Evolutionary conservation across 1,140 invertebrate species (phyloP).

Genomic region (Zaprionus ghesquierei): DNA sequence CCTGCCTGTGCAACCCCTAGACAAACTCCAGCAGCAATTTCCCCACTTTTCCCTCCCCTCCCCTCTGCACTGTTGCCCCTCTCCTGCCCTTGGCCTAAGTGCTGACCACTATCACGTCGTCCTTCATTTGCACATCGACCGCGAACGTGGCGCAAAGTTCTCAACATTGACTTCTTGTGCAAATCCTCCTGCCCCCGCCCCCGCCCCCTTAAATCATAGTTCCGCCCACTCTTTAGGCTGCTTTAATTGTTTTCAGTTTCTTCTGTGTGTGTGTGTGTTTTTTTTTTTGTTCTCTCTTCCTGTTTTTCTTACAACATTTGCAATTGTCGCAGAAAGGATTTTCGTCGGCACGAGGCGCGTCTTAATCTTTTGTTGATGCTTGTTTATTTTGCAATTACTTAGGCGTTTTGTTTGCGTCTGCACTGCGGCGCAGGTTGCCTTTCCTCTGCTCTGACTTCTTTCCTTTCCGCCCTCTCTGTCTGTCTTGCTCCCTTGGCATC

Average conservation of each 20-base stretch:
- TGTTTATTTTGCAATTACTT: constrained; percentile 82
- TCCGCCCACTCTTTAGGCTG: constrained; percentile 14
- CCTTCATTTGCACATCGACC: constrained; percentile 79
- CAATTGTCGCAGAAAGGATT: neutral
- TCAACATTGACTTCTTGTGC: constrained; percentile 45
- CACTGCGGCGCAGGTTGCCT: constrained; percentile 61
- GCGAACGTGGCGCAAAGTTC: constrained; percentile 60
- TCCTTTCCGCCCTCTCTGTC: neutral
- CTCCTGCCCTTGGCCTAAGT: constrained; percentile 3
- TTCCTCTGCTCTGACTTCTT: constrained; percentile 17
- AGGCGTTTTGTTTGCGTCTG: constrained; percentile 80
- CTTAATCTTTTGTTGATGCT: constrained; percentile 82
- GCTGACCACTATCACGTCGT: constrained; percentile 60
- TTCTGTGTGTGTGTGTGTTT: too few relatives aligned
- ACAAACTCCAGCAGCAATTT: neutral
- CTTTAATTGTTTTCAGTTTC: constrained; percentile 3
- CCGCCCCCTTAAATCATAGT: neutral
- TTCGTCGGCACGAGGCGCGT: constrained; percentile 32
- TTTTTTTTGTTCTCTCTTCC: constrained; percentile 24
- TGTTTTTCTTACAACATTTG: neutral
- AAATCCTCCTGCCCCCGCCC: neutral
- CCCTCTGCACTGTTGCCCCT: neutral
- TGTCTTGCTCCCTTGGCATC: neutral
- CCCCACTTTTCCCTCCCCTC: neutral
- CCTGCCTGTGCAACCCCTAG: neutral